Base-by-base conservation (phyloP, 2,797 vertebrate genomes). In the Pogonophryne albipinna region DNA sequence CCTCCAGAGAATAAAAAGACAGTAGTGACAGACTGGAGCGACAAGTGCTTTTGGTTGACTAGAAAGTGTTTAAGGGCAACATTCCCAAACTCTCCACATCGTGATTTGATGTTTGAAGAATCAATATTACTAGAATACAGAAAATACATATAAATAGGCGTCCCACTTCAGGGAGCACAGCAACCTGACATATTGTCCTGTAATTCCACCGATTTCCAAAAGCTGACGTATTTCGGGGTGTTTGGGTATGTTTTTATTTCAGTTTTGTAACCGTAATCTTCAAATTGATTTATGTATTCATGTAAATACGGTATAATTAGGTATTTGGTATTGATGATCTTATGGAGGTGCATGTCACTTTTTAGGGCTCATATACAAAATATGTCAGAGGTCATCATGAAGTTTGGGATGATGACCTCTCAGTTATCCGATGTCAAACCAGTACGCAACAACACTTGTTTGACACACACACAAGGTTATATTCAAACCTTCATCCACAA, bases 1-100 rank as follows among this genome's bases (percentile, higher is more conserved):
- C 66, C 68, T 62, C 57, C 70, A 86, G 53, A 68, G 80, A 84
- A 78, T 75, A 74, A 84, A 87, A 84, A 58, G 72, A 88, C 71
- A 67, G 70, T 27, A 84, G 66, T 59, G 67, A 85, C 63, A 76
- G 80, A 74, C 73, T 79, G 73, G 71, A 91, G 89, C 74, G 89
- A 93, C 89, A 92, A 91, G 90, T 91, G 87, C 79, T 86, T 84
- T 74, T 31, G 47, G 70, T 71, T 27, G 16, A 50, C 68, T 45
- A 53, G 52, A 83, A 82, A 74, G 73, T 76, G 66, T 64, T 64
- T 31, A 73, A 80, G 78, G 66, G 63, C 55, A 47, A 69, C 61
- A 79, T 85, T 84, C 78, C 76, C 66, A 82, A 82, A 88, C 62
- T 80, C 49, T 15, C 44, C 13, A 58, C 23, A 19, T 13, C 0